These are phyloP conservation scores for Syritta pipiens DNA, from an alignment of 2,888 invertebrate genomes.

Conservation along the genomic window DNA sequence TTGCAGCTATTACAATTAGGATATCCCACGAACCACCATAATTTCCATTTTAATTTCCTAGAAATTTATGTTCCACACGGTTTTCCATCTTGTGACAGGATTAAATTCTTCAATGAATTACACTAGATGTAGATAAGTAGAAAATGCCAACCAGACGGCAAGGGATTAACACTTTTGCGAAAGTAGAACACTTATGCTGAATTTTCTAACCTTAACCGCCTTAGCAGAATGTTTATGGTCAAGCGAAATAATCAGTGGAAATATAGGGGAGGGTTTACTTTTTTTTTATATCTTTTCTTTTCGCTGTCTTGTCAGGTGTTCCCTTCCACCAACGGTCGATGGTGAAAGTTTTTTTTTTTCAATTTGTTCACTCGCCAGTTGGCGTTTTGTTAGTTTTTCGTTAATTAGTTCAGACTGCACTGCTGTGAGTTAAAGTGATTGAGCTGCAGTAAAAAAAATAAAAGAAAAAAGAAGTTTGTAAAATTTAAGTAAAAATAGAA, in stretches of 20 bases:
- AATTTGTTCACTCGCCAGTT: background rate
- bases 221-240: constrained; percentile 7
- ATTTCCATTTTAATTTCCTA: no score
- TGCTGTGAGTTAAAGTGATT: background rate
- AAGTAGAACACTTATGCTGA: background rate
- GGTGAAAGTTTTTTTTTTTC: constrained; percentile 1
- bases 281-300: background rate
- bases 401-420: constrained; percentile 27
- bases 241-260: background rate
- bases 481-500: background rate
- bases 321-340: constrained; percentile 3
- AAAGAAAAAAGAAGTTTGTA: background rate
- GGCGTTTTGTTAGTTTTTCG: constrained; percentile 3
- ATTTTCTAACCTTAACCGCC: constrained; percentile 21
- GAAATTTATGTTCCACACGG: no score
- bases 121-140: no score
- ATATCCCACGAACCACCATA: no score
- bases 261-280: background rate
- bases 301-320: background rate
- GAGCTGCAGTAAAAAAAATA: background rate
- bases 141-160: no score
- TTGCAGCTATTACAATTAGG: no score
- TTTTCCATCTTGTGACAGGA: no score
- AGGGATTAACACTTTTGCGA: background rate
- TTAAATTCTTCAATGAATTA: no score